Base-by-base conservation (phyloP, 1,140 invertebrate genomes). In the Drosophila teissieri region DNA sequence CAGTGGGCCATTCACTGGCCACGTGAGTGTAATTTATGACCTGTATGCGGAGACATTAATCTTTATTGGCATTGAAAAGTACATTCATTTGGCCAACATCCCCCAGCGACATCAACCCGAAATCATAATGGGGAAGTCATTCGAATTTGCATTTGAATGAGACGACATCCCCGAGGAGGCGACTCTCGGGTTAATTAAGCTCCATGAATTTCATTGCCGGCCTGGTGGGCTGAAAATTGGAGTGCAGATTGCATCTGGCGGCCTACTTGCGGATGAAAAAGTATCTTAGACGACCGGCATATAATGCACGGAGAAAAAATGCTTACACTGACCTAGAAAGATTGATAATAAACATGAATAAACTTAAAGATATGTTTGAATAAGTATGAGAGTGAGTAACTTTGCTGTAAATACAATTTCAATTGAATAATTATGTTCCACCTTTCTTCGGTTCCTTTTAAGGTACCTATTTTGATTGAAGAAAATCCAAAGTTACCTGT, bases 41-140 rank as follows among this genome's bases (percentile, higher is more conserved):
- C 84, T 80, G 80, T 83, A 63, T 79, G 67, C 76, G 80, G 68
- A 80, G 84, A 69, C 83, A 88, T 88, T 88, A 83, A 88, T 88
- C 83, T 89, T 88, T 89, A 88, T 88, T 88, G 83, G 76, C 73
- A 88, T 64, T 88, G 67, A 83, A 88, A 83, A 88, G 79, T 80
- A 70, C 44, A 40, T 70, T 68, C 36, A 69, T 34, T 54, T 67
- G 56, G 62, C 24, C 46, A n/a, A n/a, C n/a, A 27, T 4, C 12
- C 62, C 45, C 39, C 37, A 42, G 37, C 64, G 46, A 6, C 37
- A 8, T 3, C 31, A 27, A 45, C n/a, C 63, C 48, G 17, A 65
- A 68, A 64, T 40, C 63, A 51, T 67, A 64, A 68, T 52, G 24
- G 19, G 10, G 3, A 58, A 58, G 22, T 24, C 17, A 17, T 14